Base-by-base conservation (phyloP, 2,888 invertebrate genomes). In the Elaeidobius kamerunicus region DNA sequence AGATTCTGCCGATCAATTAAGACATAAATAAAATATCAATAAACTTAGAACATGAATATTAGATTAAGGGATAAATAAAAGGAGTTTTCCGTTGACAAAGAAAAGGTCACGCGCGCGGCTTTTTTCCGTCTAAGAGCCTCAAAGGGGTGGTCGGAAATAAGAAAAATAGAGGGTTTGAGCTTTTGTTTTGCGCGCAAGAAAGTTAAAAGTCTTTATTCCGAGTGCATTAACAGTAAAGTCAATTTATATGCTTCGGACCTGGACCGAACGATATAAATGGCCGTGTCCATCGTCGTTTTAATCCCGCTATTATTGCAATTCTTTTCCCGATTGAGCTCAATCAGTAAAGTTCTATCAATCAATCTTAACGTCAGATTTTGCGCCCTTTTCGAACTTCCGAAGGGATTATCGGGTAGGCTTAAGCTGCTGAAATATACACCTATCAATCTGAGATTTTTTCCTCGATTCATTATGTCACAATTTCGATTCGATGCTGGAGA, bases 311-410 rank as follows among this genome's bases (percentile, higher is more conserved):
- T 71, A 69, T 66, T 65, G 69, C 66, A 67, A 69, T 69, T 69
- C 65, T 60, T 68, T 65, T 62, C 56, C 63, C 64, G 63, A 65
- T 62, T 59, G 65, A 61, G 64, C 60, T 61, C 63, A 53, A 64
- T 64, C 63, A 59, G 61, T 61, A 61, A 60, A 62, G 62, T 69
- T 69, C 71, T 69, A 72, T 72, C 72, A 72, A 72, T 72, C 72
- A 72, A 68, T 70, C 72, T 72, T 72, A 72, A 67, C 65, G 72
- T 71, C 71, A 70, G 67, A 65, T 63, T 60, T 62, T 62, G 59
- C 60, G 63, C 59, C 61, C 57, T 44, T 50, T 47, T 47, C 30
- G 19, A 52, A 62, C 62, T 61, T 35, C 43, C 52, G n/a, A 52
- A 44, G 63, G 63, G 60, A 66, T 67, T 67, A 67, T 67, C 64